Conservation (phyloP, 2,888 invertebrate genomes). For the Plagiodera versicolora region DNA sequence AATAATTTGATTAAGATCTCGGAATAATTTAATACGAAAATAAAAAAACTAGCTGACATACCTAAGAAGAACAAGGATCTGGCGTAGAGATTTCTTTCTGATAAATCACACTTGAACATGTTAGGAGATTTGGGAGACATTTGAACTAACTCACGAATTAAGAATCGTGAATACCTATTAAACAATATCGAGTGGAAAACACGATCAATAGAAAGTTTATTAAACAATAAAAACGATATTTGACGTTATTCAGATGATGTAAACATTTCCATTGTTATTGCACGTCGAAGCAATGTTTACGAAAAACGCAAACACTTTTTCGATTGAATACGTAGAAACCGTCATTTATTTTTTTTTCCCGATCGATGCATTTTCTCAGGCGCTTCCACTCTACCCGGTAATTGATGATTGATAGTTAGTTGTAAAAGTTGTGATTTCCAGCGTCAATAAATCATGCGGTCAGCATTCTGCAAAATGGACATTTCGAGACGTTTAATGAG, state of each 20-base stretch:
- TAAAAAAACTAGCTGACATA: not conserved
- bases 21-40: no score
- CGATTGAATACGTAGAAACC: constrained; percentile 27
- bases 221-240: constrained; percentile 16
- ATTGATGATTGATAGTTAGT: constrained; percentile 31
- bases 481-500: constrained; percentile 34
- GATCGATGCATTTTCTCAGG: constrained; percentile 30
- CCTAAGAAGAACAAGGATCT: constrained; percentile 3
- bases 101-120: not conserved
- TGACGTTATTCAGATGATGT: constrained; percentile 26
- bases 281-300: constrained; percentile 13
- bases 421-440: constrained; percentile 31
- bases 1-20: no score
- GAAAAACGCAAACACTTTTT: constrained; percentile 15
- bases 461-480: constrained; percentile 38
- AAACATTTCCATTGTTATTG: constrained; percentile 22
- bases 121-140: constrained; percentile 9
- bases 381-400: constrained; percentile 14
- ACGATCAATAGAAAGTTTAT: constrained; percentile 10
- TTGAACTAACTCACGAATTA: not conserved
- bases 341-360: constrained; percentile 29
- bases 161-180: not conserved
- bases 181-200: not conserved
- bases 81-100: not conserved
- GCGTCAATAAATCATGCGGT: constrained; percentile 35